Evolutionary conservation across 2,113 vertebrate species (phyloP).

Genomic region (Thymallus thymallus): DNA sequence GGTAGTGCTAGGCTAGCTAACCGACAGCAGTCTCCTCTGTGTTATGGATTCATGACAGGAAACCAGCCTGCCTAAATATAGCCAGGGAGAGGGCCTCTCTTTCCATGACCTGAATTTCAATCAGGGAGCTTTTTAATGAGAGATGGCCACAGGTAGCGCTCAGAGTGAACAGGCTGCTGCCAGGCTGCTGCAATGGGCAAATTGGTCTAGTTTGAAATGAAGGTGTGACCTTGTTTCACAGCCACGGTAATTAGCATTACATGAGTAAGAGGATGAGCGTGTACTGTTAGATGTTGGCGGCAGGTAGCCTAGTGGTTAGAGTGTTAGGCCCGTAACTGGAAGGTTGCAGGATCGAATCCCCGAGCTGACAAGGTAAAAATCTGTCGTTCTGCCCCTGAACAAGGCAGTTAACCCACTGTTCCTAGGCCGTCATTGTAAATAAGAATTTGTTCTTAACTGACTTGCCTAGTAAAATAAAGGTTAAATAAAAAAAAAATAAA

Average conservation of each 20-base stretch:
- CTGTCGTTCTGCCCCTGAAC: too few species aligned
- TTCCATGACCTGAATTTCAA: conserved; percentile 47
- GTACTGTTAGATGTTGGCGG: conserved; percentile 4
- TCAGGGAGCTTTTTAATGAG: conserved; percentile 32
- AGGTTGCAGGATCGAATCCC: too few species aligned
- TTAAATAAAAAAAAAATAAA: too few species aligned
- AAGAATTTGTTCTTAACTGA: too few species aligned
- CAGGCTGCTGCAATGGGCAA: not conserved
- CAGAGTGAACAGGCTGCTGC: conserved; percentile 2
- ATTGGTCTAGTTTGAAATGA: not conserved
- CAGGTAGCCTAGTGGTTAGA: too few species aligned
- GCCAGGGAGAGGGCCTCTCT: conserved; percentile 40
- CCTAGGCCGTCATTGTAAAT: too few species aligned
- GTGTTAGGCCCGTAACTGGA: too few species aligned
- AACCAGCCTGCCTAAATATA: conserved; percentile 58
- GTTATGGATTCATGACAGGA: conserved; percentile 57
- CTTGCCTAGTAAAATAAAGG: too few species aligned
- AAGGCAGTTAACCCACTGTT: too few species aligned
- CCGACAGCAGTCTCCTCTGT: conserved; percentile 59
- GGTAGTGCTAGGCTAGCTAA: conserved; percentile 40
- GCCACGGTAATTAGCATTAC: not conserved
- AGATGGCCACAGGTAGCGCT: conserved; percentile 7
- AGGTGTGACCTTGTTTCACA: not conserved
- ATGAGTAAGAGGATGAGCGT: not conserved
- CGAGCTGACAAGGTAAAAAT: too few species aligned